phyloP scores from a whole-genome alignment of 2,797 vertebrate genomes.

The Prionace glauca region DNA sequence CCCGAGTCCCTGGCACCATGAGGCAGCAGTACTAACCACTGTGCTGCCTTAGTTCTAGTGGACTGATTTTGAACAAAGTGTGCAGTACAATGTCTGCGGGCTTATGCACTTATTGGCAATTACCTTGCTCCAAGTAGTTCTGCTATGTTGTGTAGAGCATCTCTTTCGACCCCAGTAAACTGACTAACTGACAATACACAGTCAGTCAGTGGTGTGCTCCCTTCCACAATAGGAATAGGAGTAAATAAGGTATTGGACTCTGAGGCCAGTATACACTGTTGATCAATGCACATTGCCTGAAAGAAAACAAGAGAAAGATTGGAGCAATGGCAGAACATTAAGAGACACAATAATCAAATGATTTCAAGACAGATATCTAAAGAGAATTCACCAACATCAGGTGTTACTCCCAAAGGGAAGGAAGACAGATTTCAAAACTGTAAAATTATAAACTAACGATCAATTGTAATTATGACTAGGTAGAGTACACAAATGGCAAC shows the following conservation, averaged over 20 bases:
- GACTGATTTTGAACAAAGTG: neutral
- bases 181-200: constrained; percentile 93
- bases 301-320: constrained; percentile 44
- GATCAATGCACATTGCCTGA: constrained; percentile 81
- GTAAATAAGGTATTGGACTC: constrained; percentile 78
- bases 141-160: constrained; percentile 79
- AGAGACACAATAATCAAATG: neutral
- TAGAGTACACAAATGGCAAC: no score
- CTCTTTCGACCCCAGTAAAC: constrained; percentile 84
- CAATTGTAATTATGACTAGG: neutral
- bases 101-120: neutral
- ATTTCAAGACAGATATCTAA: neutral
- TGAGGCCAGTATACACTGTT: constrained; percentile 68
- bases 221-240: constrained; percentile 74
- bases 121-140: constrained; percentile 83
- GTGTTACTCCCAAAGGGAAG: neutral
- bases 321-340: constrained; percentile 15
- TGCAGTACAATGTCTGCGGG: neutral
- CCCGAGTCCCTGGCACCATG: no score
- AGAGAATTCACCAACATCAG: no score
- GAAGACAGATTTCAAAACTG: neutral
- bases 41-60: no score
- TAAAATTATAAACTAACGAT: neutral
- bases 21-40: no score
- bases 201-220: constrained; percentile 64